Conservation (phyloP, 2,797 vertebrate species). For the Alectoris magna region DNA sequence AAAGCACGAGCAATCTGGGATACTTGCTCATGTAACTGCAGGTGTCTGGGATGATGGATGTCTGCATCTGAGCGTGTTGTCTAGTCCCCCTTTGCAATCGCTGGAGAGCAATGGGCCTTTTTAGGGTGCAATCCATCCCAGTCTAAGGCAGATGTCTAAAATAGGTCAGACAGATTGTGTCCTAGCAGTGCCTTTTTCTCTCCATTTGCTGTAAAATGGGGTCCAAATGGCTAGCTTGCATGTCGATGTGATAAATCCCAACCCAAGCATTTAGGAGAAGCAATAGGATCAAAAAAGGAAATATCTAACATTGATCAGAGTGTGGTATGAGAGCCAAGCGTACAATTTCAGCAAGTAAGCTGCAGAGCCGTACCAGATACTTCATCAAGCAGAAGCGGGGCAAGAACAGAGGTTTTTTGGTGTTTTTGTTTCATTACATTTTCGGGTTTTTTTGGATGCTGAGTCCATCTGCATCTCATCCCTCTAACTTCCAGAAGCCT, state of each 20-base stretch:
- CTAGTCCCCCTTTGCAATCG: background rate
- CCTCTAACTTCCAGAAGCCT: background rate
- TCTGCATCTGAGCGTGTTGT: background rate
- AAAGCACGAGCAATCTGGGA: background rate
- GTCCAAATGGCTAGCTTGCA: background rate
- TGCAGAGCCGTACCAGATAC: background rate
- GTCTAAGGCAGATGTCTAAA: conserved; percentile 37
- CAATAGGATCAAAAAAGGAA: background rate
- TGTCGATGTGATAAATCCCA: background rate
- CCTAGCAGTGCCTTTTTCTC: conserved; percentile 44
- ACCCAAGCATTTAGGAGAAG: background rate
- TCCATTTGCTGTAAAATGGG: background rate
- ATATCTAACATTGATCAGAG: background rate
- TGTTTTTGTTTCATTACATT: background rate
- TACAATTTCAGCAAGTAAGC: background rate
- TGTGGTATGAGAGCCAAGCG: background rate
- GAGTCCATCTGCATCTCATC: background rate
- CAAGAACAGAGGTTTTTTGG: background rate
- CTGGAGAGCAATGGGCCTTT: conserved; percentile 13
- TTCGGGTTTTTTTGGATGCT: background rate
- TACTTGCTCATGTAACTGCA: background rate
- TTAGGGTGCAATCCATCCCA: conserved; percentile 41
- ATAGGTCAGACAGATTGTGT: conserved; percentile 42
- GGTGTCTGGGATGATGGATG: conserved; percentile 31
- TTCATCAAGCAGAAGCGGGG: background rate